Evolutionary conservation across 2,888 invertebrate genomes (phyloP), one percentile per base, ranked within the genome.

Genomic region (Limnephilus lunatus): DNA sequence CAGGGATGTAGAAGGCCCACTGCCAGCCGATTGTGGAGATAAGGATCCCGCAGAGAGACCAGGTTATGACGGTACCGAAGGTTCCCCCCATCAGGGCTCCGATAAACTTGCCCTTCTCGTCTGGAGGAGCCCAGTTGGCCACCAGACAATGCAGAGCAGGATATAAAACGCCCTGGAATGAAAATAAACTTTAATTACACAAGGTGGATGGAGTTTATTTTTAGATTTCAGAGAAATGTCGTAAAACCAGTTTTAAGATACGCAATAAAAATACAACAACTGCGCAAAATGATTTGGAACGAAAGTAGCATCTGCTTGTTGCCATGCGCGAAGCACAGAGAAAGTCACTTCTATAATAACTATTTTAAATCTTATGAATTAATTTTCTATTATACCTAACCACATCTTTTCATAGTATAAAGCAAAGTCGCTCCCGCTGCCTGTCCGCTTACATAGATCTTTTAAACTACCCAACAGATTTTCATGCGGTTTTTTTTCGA

Each of bases 51-150:
- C 97, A 96, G 3, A 97, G 94, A 0, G 97, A 97, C 96, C 97
- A 97, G 0, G 97, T 97, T 2, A 97, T 95, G 1, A 97, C 97
- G 0, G 97, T 97, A 3, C 97, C 98, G 91, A 98, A 96, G 0
- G 97, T 97, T 9, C 98, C 98, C 19, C 98, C 98, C 96, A 97
- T 97, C 94, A 98, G 95, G 0, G 97, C 97, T 94, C 97, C 97
- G 0, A 98, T 96, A 94, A 98, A 98, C 94, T 97, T 97, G 14
- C 97, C 97, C 94, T 97, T 97, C 94, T 98, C 98, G n/a, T 96
- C 96, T 1, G 98, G 97, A 0, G 98, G 98, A 0, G 97, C 96
- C 98, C 98, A 98, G 94, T 97, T 96, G 0, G 98, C 97, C 7
- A 98, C 97, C 92, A 98, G 94, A 5, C 96, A 96, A 94, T 97